Conservation (phyloP, 2,888 invertebrate genomes). For the Perizoma flavofasciatum region DNA sequence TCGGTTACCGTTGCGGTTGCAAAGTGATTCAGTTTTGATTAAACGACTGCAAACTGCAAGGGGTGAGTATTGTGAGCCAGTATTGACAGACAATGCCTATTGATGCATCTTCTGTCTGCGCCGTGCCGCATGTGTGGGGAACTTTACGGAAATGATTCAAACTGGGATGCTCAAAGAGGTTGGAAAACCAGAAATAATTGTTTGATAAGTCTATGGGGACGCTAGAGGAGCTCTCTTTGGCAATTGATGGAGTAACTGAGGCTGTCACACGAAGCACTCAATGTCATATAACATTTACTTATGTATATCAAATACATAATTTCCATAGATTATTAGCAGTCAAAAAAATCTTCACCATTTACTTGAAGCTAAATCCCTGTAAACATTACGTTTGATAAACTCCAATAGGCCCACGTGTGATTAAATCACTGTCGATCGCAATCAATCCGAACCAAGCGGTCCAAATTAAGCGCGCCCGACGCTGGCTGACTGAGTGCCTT, state of each 20-base stretch:
- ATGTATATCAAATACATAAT: too few species aligned
- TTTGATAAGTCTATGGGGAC: too few species aligned
- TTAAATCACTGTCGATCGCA: conserved; percentile 21
- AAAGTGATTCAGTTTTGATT: conserved; percentile 10
- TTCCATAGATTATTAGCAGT: too few species aligned
- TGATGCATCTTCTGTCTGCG: conserved; percentile 20
- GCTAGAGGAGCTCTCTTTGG: too few species aligned
- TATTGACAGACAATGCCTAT: conserved; percentile 20
- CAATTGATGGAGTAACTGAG: too few species aligned
- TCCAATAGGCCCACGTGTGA: conserved; percentile 17
- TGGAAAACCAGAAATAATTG: too few species aligned
- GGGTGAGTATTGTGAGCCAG: conserved; percentile 8
- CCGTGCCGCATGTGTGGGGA: conserved; percentile 1
- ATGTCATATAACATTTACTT: too few species aligned
- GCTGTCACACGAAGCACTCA: too few species aligned
- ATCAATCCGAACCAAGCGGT: conserved; percentile 21
- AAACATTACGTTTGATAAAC: conserved; percentile 21
- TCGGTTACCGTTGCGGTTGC: neutral
- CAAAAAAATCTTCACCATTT: too few species aligned
- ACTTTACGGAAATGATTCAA: conserved; percentile 21
- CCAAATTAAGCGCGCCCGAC: conserved; percentile 12
- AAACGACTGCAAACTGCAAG: neutral
- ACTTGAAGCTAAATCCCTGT: neutral
- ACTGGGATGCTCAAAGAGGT: neutral
- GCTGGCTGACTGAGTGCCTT: conserved; percentile 13